These are phyloP conservation scores for Pycnonotus jocosus DNA, from an alignment of 2,113 vertebrate species.

Conservation along the genomic window DNA sequence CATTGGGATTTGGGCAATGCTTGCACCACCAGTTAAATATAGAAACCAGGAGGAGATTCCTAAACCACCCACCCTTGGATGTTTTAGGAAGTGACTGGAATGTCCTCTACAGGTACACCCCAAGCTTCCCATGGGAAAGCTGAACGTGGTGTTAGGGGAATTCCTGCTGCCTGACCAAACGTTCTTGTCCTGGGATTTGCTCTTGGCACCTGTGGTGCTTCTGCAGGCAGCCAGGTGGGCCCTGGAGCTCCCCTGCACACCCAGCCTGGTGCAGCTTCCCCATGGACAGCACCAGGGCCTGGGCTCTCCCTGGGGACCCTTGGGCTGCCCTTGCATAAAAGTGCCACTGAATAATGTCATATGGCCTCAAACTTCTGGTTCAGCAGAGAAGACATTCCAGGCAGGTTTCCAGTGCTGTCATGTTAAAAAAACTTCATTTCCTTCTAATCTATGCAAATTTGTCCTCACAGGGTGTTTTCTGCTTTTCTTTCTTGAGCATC, in stretches of 20 bases:
- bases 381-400: neutral
- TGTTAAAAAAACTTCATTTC: neutral
- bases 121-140: neutral
- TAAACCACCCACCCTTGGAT: neutral
- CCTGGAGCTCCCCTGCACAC: neutral
- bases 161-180: neutral
- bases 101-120: neutral
- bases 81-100: neutral
- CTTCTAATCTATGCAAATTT: accelerated
- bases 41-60: neutral
- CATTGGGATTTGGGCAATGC: accelerated
- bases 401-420: neutral
- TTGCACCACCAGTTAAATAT: neutral
- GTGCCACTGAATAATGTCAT: neutral
- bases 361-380: neutral
- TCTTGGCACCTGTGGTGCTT: neutral
- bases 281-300: accelerated
- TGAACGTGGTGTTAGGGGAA: neutral
- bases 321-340: neutral
- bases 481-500: neutral
- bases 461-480: neutral
- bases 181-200: neutral
- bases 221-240: accelerated
- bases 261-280: neutral
- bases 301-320: neutral